A percentile compares a stretch with the other conserved stretches of the same genome.
Conservation (phyloP, 2,797 vertebrate genomes). For the Crocodylus rhombifer region DNA sequence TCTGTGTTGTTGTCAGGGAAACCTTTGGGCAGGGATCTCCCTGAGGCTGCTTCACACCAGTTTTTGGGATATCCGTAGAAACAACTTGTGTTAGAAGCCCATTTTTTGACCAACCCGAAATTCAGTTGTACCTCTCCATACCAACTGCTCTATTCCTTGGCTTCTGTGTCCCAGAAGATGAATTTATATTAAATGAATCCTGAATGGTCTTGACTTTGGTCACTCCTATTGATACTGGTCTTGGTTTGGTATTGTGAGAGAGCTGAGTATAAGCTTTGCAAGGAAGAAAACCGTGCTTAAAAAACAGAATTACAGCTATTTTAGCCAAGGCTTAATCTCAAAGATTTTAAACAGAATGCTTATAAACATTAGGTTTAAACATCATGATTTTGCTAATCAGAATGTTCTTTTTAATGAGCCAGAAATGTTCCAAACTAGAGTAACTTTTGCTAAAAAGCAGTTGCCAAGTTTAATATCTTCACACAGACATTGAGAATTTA, state of each 20-base stretch:
- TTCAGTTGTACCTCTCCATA: background rate
- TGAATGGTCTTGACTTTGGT: background rate
- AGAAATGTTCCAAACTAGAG: background rate
- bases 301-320: background rate
- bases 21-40: background rate
- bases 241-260: background rate
- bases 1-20: background rate
- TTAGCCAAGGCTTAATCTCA: background rate
- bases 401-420: background rate
- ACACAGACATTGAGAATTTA: background rate
- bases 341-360: background rate
- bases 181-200: background rate
- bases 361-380: background rate
- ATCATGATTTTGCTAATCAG: background rate
- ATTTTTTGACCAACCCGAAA: background rate
- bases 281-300: background rate
- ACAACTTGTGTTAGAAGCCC: background rate
- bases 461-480: background rate
- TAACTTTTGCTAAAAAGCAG: background rate
- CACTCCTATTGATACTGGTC: rapidly evolving
- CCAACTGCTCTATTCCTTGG: background rate
- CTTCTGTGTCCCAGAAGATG: background rate
- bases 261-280: background rate
- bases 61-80: background rate
- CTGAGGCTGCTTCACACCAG: rapidly evolving